Evolutionary conservation across 2,888 invertebrate species (phyloP).

Genomic region (Papilio elwesi): DNA sequence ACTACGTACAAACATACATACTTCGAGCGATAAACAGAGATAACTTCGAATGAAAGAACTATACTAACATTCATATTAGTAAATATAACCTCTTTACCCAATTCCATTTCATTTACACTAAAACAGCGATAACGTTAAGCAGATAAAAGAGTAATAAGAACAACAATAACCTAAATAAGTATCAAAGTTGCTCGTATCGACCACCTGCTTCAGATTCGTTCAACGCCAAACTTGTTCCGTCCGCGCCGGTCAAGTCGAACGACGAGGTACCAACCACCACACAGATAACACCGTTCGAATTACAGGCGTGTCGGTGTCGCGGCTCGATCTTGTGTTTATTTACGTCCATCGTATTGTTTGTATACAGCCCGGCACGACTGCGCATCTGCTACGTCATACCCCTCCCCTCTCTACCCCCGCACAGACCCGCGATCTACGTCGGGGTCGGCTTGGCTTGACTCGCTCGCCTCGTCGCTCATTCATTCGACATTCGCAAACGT

Average conservation of each 20-base stretch:
- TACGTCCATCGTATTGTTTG: slow-evolving; percentile 84
- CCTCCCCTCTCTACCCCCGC: slow-evolving; percentile 66
- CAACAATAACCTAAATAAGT: slow-evolving; percentile 3
- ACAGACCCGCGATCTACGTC: slow-evolving; percentile 72
- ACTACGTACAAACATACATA: not conserved
- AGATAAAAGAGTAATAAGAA: slow-evolving; percentile 7
- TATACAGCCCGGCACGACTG: slow-evolving; percentile 84
- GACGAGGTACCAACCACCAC: slow-evolving; percentile 65
- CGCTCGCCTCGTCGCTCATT: slow-evolving; percentile 74
- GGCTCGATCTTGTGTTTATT: slow-evolving; percentile 80
- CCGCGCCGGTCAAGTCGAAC: slow-evolving; percentile 53
- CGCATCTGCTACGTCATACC: slow-evolving; percentile 81
- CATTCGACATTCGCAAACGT: slow-evolving; percentile 82
- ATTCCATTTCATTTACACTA: slow-evolving; percentile 1
- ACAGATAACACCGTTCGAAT: slow-evolving; percentile 73
- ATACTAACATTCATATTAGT: slow-evolving; percentile 8
- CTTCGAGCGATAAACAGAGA: slow-evolving; percentile 7
- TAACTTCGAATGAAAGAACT: not conserved
- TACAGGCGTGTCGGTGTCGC: slow-evolving; percentile 58
- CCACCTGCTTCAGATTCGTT: slow-evolving; percentile 40
- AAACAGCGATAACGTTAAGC: slow-evolving; percentile 1
- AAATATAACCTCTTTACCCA: slow-evolving; percentile 24
- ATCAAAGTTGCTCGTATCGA: slow-evolving; percentile 40
- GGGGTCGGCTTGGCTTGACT: slow-evolving; percentile 70
- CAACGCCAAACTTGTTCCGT: slow-evolving; percentile 41